phyloP scores from a whole-genome alignment of 1,140 invertebrate genomes.

The Augochlora pura region DNA sequence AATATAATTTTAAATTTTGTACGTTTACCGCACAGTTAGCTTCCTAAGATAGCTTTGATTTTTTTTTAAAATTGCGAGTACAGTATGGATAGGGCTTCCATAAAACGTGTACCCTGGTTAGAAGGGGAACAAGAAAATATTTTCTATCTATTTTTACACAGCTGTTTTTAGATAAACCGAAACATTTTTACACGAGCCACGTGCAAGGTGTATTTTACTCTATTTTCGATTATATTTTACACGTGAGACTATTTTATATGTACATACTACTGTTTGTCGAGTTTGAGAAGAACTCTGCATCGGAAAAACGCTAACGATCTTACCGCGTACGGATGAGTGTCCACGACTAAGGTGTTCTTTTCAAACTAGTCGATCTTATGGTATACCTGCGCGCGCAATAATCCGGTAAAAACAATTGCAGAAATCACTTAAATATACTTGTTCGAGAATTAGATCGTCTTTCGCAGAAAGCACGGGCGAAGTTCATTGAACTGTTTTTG shows the following conservation, averaged over 20 bases:
- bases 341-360: no score
- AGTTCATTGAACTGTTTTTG: not conserved
- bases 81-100: slow-evolving; percentile 55
- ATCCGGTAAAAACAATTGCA: not conserved
- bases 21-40: slow-evolving; percentile 37
- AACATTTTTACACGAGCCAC: slow-evolving; percentile 30
- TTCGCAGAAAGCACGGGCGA: not conserved
- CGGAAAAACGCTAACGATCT: no score
- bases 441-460: not conserved
- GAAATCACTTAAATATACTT: not conserved
- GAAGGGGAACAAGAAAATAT: slow-evolving; percentile 39
- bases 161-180: slow-evolving; percentile 26
- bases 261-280: no score
- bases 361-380: no score
- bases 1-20: slow-evolving; percentile 3
- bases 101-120: slow-evolving; percentile 26
- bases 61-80: not conserved
- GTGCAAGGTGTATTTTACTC: slow-evolving; percentile 46
- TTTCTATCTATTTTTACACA: slow-evolving; percentile 61
- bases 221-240: slow-evolving; percentile 57
- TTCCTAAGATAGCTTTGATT: slow-evolving; percentile 22
- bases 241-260: slow-evolving; percentile 11
- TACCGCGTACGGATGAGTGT: no score
- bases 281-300: no score
- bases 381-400: not conserved